These are phyloP conservation scores for Catharus fuscescens DNA, from an alignment of 2,113 vertebrate genomes.

Conservation along the genomic window DNA sequence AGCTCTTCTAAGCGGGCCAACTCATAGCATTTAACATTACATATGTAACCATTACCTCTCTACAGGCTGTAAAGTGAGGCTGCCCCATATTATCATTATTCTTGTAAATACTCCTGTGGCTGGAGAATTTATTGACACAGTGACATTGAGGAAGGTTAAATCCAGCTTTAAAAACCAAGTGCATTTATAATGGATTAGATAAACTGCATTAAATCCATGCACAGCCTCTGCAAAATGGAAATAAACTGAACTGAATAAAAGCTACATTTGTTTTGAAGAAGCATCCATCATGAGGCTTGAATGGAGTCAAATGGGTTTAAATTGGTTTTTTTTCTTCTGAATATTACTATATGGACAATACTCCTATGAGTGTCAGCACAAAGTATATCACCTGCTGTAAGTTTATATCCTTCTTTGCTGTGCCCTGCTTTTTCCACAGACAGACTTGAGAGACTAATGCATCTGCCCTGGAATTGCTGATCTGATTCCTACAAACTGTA, in stretches of 20 bases:
- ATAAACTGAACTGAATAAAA: constrained; percentile 26
- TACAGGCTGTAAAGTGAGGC: neutral
- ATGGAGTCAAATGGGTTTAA: neutral
- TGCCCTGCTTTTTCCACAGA: neutral
- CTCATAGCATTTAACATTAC: neutral
- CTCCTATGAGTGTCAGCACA: neutral
- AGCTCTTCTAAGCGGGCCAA: neutral
- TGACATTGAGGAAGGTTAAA: constrained; percentile 46
- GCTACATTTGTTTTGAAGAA: neutral
- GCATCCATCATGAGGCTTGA: neutral
- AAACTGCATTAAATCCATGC: constrained; percentile 25
- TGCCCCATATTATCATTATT: neutral
- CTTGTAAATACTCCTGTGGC: neutral
- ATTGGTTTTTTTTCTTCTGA: neutral
- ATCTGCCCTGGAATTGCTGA: neutral
- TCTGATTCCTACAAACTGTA: neutral
- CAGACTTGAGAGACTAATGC: neutral
- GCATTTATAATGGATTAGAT: constrained; percentile 23
- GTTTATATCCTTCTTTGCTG: neutral
- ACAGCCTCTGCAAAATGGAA: constrained; percentile 25
- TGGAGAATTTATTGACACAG: neutral
- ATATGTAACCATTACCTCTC: neutral
- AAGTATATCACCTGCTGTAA: neutral
- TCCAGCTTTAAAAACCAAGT: neutral
- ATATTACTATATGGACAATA: neutral